phyloP scores from a whole-genome alignment of 1,140 invertebrate genomes.

The Leptinotarsa defecta region DNA sequence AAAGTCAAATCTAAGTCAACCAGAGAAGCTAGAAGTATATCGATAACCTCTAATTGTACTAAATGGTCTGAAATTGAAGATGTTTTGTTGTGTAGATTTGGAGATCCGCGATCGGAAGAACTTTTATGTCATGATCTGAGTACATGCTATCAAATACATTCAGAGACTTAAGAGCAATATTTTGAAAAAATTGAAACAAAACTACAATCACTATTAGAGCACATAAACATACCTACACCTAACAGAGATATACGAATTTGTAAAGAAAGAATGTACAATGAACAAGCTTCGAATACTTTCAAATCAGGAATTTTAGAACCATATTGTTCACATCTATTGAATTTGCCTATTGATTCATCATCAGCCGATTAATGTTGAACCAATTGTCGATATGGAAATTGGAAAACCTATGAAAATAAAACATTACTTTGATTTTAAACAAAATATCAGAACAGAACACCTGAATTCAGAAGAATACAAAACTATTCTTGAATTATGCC shows the following conservation, averaged over 20 bases:
- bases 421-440: no score
- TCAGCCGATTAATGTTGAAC: no score
- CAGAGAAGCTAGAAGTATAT: not conserved
- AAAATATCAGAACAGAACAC: no score
- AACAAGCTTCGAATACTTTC: not conserved
- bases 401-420: no score
- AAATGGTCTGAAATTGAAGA: not conserved
- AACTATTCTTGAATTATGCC: no score
- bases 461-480: no score
- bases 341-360: not conserved
- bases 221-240: not conserved
- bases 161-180: not conserved
- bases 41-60: not conserved
- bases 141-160: not conserved
- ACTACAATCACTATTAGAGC: not conserved
- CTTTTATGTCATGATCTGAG: not conserved
- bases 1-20: not conserved
- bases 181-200: not conserved
- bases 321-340: not conserved
- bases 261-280: not conserved
- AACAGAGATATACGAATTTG: not conserved
- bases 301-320: conserved; percentile 3
- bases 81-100: not conserved
- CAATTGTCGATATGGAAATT: no score
- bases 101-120: not conserved